Percentiles rank a stretch among this genome's conserved stretches.
Conservation (phyloP, 2,113 vertebrate genomes). For the Lampris megalopsis region DNA sequence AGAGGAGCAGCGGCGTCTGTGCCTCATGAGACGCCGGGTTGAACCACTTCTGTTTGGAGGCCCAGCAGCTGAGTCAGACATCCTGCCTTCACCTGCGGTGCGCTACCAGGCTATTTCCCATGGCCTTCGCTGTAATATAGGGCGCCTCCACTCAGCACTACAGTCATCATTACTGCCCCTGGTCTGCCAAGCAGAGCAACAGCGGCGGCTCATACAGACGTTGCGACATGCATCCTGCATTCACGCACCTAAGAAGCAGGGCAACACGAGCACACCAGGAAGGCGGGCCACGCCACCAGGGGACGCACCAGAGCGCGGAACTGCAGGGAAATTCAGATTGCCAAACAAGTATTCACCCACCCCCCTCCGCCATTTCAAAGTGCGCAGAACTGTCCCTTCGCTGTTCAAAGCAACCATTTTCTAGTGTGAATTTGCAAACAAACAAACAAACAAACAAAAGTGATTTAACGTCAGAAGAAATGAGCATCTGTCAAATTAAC, state of each 20-base stretch:
- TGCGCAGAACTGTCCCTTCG: neutral
- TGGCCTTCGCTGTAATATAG: conserved; percentile 51
- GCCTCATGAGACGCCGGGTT: conserved; percentile 22
- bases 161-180: conserved; percentile 32
- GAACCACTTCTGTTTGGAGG: conserved; percentile 47
- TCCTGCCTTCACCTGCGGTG: conserved; percentile 31
- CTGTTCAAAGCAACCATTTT: conserved; percentile 2
- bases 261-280: neutral
- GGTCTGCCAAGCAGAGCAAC: neutral
- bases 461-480: neutral
- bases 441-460: neutral
- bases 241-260: too few species aligned
- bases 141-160: conserved; percentile 44
- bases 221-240: too few species aligned
- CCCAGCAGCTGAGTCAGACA: conserved; percentile 56
- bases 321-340: conserved; percentile 12
- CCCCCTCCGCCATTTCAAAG: neutral
- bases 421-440: neutral
- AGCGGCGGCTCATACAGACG: too few species aligned
- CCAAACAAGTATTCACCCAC: neutral
- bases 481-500: conserved; percentile 33
- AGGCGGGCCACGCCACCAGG: neutral
- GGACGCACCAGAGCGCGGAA: conserved; percentile 21
- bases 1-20: conserved; percentile 27
- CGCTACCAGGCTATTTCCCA: conserved; percentile 45